Percentiles rank a stretch among this genome's conserved stretches.
Conservation (phyloP, 1,140 invertebrate species). For the Drosophila parabipectinata region DNA sequence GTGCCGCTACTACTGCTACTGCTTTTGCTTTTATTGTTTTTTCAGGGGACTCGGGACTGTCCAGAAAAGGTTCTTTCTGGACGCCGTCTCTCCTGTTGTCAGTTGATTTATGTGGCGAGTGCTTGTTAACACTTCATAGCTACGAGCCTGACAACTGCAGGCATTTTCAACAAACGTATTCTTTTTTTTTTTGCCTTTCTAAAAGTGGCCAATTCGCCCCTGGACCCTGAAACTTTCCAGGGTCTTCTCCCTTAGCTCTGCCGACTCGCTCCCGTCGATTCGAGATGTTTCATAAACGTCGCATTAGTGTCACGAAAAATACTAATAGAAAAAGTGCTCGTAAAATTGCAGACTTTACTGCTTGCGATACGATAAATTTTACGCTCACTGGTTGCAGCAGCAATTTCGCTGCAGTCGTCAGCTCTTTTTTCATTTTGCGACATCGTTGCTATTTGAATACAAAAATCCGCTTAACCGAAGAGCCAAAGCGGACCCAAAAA, state of each 20-base stretch:
- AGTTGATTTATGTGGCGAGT: constrained; percentile 65
- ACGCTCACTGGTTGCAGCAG: constrained; percentile 27
- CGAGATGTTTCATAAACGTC: constrained; percentile 74
- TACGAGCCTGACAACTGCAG: constrained; percentile 59
- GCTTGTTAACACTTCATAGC: constrained; percentile 59
- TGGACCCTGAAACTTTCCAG: constrained; percentile 15
- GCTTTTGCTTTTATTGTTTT: constrained; percentile 29
- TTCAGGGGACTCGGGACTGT: constrained; percentile 12
- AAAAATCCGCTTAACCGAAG: constrained; percentile 69
- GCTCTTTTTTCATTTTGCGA: constrained; percentile 38
- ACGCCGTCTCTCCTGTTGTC: constrained; percentile 17
- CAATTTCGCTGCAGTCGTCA: constrained; percentile 72
- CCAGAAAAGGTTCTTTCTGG: constrained; percentile 31
- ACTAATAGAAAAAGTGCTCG: constrained; percentile 58
- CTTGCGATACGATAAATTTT: constrained; percentile 47
- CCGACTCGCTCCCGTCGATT: constrained; percentile 31
- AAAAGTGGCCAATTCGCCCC: constrained; percentile 16
- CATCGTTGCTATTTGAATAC: constrained; percentile 65
- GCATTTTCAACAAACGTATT: constrained; percentile 43
- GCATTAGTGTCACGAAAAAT: constrained; percentile 70
- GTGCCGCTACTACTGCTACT: constrained; percentile 31
- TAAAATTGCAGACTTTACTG: constrained; percentile 76
- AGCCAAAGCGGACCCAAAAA: constrained; percentile 40
- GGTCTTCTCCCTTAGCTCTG: constrained; percentile 5
- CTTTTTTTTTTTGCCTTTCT: constrained; percentile 17